Evolutionary conservation across 2,797 vertebrate species (phyloP).

Genomic region (Sylvia borin): DNA sequence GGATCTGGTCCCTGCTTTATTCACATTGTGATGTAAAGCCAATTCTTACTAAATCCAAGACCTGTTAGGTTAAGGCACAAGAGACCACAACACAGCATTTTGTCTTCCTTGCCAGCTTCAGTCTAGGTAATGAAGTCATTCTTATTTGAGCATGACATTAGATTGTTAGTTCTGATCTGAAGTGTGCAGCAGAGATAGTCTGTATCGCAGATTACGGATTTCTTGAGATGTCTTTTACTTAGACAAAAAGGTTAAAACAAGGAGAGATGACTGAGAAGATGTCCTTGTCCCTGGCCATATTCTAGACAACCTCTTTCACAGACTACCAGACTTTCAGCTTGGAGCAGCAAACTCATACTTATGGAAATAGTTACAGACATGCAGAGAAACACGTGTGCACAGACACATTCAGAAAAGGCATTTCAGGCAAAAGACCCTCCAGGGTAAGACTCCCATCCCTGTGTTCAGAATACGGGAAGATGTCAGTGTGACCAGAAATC

Average conservation of each 20-base stretch:
- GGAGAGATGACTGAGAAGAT: background rate
- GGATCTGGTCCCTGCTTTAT: constrained; percentile 2
- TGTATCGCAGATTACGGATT: background rate
- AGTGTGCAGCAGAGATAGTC: background rate
- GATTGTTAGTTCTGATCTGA: background rate
- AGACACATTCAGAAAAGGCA: background rate
- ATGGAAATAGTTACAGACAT: background rate
- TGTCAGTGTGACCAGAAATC: background rate
- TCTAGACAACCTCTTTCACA: background rate
- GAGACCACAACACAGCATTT: constrained; percentile 18
- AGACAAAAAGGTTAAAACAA: background rate
- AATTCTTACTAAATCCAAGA: background rate
- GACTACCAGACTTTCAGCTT: background rate
- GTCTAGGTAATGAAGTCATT: constrained; percentile 46
- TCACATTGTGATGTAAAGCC: background rate
- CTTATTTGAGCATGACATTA: constrained; percentile 14
- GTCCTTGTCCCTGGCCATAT: background rate
- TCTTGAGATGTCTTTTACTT: background rate
- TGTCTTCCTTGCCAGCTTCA: constrained; percentile 27
- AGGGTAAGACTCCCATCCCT: background rate
- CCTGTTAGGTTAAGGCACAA: constrained; percentile 14
- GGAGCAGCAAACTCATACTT: background rate
- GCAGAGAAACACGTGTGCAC: background rate
- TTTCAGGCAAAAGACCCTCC: background rate
- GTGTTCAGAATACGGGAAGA: background rate